A percentile compares a stretch with the other conserved stretches of the same genome.
Evolutionary conservation across 92 coral and sea anemone species (phyloP).

Genomic region (Porites divaricata): DNA sequence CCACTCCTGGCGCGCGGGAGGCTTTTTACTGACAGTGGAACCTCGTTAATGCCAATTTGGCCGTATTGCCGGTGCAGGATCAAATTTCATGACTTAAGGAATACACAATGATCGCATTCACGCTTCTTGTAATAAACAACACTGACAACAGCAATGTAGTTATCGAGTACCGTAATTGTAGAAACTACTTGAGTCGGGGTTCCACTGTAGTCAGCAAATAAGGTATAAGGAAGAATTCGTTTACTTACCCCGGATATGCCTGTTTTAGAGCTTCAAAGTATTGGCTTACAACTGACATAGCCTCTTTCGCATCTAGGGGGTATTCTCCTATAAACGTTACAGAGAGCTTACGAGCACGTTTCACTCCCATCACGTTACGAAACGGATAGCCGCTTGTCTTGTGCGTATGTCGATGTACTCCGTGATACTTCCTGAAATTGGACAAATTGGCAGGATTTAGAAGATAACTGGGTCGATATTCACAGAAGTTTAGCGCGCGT

Average conservation of each 20-base stretch:
- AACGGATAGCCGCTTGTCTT: conserved; percentile 34
- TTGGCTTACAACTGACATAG: conserved; percentile 32
- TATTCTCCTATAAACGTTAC: conserved; percentile 25
- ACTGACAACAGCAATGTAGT: no score
- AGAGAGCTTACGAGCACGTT: not conserved
- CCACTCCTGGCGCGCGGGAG: no score
- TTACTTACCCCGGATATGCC: conserved; percentile 59
- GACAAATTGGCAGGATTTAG: conserved; percentile 10
- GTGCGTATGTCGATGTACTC: conserved; percentile 10
- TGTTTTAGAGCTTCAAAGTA: conserved; percentile 40
- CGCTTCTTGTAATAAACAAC: no score
- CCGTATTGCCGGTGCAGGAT: no score
- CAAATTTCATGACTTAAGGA: no score
- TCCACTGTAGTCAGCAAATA: not conserved
- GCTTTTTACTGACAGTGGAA: no score
- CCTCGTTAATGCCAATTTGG: no score
- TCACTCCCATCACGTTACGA: conserved; percentile 11
- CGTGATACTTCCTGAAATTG: conserved; percentile 14
- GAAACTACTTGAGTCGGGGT: not conserved
- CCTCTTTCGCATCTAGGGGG: conserved; percentile 42
- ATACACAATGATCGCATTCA: no score
- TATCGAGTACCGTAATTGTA: no score
- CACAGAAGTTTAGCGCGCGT: conserved; percentile 3
- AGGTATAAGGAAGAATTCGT: not conserved
- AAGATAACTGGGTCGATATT: conserved; percentile 31